phyloP scores from a whole-genome alignment of 2,113 vertebrate genomes.

The Sus scrofa region DNA sequence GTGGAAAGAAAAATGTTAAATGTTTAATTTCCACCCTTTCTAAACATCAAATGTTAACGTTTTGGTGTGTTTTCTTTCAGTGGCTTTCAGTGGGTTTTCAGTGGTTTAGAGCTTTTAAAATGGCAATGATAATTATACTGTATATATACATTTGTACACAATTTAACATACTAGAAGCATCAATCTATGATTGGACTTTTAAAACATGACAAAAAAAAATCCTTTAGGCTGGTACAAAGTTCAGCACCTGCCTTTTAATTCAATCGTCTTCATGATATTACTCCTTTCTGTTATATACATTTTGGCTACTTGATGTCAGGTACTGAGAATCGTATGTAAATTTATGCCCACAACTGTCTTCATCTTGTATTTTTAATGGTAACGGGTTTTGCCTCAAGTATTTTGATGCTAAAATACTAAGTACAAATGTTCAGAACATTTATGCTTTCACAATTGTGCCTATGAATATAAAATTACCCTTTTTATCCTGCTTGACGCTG shows the following conservation, averaged over 20 bases:
- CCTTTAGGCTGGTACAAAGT: not conserved
- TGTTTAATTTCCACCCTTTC: constrained; percentile 54
- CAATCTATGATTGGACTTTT: constrained; percentile 45
- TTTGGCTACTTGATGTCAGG: constrained; percentile 65
- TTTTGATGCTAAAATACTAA: constrained; percentile 76
- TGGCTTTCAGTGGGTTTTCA: constrained; percentile 61
- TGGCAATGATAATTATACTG: constrained; percentile 55
- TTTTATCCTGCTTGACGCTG: constrained; percentile 65
- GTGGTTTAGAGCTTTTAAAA: constrained; percentile 48
- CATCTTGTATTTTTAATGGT: constrained; percentile 63
- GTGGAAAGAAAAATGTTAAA: constrained; percentile 37
- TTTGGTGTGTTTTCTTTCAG: constrained; percentile 56
- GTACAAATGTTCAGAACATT: constrained; percentile 81
- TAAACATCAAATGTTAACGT: constrained; percentile 65
- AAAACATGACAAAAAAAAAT: constrained; percentile 63
- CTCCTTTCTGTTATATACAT: constrained; percentile 41
- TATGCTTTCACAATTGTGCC: constrained; percentile 74
- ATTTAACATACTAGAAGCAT: constrained; percentile 50
- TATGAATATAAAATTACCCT: constrained; percentile 78
- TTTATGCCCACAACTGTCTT: constrained; percentile 64
- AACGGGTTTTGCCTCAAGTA: constrained; percentile 63
- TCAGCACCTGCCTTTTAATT: constrained; percentile 46
- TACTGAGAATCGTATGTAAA: constrained; percentile 50
- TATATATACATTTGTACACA: constrained; percentile 50
- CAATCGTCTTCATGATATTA: constrained; percentile 6